A percentile compares a stretch with the other conserved stretches of the same genome.
phyloP scores from a whole-genome alignment of 2,888 invertebrate genomes.

The Drosophila colorata region DNA sequence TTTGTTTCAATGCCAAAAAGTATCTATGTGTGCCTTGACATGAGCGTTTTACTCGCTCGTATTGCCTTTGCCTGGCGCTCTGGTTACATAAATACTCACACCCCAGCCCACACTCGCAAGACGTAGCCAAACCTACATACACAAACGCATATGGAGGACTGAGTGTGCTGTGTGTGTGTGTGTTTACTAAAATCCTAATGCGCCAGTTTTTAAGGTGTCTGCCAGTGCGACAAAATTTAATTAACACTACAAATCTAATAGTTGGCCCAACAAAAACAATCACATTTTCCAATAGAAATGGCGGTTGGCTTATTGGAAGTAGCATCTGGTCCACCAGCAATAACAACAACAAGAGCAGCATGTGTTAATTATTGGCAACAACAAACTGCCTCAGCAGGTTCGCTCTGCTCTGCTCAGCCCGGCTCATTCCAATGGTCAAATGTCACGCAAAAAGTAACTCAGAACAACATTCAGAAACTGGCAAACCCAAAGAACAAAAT shows the following conservation, averaged over 20 bases:
- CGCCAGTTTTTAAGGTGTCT: constrained; percentile 37
- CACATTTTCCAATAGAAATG: constrained; percentile 44
- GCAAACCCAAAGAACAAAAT: constrained; percentile 45
- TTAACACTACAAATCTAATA: constrained; percentile 62
- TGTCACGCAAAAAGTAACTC: constrained; percentile 61
- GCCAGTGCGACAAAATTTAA: constrained; percentile 53
- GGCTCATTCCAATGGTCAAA: constrained; percentile 69
- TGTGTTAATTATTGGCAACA: constrained; percentile 52
- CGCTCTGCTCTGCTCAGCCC: constrained; percentile 15
- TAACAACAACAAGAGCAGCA: constrained; percentile 22
- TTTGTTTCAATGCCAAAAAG: constrained; percentile 81
- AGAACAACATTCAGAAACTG: constrained; percentile 32
- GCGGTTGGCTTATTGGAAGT: constrained; percentile 31
- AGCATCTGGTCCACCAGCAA: constrained; percentile 23
- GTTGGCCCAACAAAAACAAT: constrained; percentile 25
- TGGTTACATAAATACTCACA: constrained; percentile 78
- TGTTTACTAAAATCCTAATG: constrained; percentile 45
- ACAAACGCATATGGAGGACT: constrained; percentile 4
- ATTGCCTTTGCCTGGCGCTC: constrained; percentile 49
- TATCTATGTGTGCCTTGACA: constrained; percentile 69
- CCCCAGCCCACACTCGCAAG: constrained; percentile 29
- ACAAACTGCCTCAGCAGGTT: constrained; percentile 30
- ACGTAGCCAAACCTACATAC: constrained; percentile 5
- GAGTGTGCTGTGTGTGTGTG: constrained; percentile 8
- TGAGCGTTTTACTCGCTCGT: constrained; percentile 52